Evolutionary conservation across 2,888 invertebrate genomes (phyloP).

Genomic region (Cosmia pyralina): DNA sequence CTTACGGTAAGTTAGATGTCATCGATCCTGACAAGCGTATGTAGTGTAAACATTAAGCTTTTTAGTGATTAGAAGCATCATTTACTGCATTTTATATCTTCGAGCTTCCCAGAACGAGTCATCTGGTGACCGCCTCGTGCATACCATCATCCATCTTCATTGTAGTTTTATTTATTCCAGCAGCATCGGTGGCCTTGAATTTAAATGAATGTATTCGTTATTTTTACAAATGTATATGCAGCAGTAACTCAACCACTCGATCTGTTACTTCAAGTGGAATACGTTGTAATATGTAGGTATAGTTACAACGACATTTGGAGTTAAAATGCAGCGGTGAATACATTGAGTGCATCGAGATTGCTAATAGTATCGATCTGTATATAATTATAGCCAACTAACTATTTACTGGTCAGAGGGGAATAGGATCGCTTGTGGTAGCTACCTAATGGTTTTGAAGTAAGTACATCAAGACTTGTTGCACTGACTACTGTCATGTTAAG

Average conservation of each 20-base stretch:
- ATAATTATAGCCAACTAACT: slow-evolving; percentile 43
- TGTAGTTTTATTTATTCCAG: slow-evolving; percentile 81
- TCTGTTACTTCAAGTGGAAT: slow-evolving; percentile 52
- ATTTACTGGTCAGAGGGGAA: slow-evolving; percentile 28
- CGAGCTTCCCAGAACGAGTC: slow-evolving; percentile 79
- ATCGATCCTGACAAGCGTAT: slow-evolving; percentile 77
- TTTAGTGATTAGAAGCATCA: slow-evolving; percentile 87
- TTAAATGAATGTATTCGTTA: slow-evolving; percentile 76
- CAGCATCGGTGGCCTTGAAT: slow-evolving; percentile 80
- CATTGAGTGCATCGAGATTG: slow-evolving; percentile 33
- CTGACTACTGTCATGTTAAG: slow-evolving; percentile 33
- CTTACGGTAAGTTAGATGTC: slow-evolving; percentile 88
- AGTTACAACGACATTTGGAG: slow-evolving; percentile 39
- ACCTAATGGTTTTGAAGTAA: slow-evolving; percentile 24
- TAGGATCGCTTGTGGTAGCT: slow-evolving; percentile 23
- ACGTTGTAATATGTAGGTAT: slow-evolving; percentile 27
- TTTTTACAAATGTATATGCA: slow-evolving; percentile 67
- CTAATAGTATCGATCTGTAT: slow-evolving; percentile 52
- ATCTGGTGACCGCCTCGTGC: slow-evolving; percentile 79
- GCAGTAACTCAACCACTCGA: slow-evolving; percentile 59
- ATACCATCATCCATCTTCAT: slow-evolving; percentile 83
- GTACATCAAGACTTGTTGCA: slow-evolving; percentile 62
- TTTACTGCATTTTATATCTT: slow-evolving; percentile 79
- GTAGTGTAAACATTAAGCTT: slow-evolving; percentile 86
- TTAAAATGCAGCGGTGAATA: slow-evolving; percentile 49